These are phyloP conservation scores for Ptychobarbus kaznakovi DNA, from an alignment of 2,797 vertebrate genomes.

Conservation along the genomic window DNA sequence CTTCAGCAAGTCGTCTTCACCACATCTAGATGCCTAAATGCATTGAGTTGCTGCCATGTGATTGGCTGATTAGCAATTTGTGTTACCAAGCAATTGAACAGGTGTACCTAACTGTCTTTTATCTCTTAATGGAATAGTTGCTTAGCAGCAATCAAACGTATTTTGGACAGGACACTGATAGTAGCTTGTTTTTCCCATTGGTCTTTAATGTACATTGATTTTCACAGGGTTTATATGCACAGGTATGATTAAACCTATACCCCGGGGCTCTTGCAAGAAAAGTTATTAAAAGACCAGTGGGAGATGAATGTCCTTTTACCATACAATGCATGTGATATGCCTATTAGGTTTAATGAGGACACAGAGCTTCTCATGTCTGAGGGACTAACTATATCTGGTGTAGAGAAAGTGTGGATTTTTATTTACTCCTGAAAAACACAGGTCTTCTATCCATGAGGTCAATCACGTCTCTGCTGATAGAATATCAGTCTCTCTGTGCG, in stretches of 20 bases:
- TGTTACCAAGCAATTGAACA: no score
- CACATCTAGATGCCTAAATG: no score
- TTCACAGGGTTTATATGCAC: conserved; percentile 8
- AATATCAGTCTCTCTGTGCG: not conserved
- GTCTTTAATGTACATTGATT: conserved; percentile 3
- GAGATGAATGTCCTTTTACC: conserved; percentile 21
- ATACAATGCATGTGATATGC: conserved; percentile 1
- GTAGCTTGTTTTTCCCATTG: conserved; percentile 18
- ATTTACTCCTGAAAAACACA: not conserved
- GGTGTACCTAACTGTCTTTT: no score
- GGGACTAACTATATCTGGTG: not conserved
- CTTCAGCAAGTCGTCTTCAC: no score
- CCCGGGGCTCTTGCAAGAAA: conserved; percentile 5
- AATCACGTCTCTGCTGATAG: conserved; percentile 26
- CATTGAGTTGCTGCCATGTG: no score
- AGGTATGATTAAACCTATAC: conserved; percentile 14
- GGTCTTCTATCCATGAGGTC: conserved; percentile 44
- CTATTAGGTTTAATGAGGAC: not conserved
- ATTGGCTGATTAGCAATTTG: no score
- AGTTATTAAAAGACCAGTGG: conserved; percentile 10
- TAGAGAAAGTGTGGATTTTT: conserved; percentile 38
- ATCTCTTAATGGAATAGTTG: conserved; percentile 23
- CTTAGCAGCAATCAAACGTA: conserved; percentile 3
- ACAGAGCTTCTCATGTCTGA: not conserved
- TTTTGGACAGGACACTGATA: not conserved